Evolutionary conservation across 1,140 invertebrate species (phyloP).

Genomic region (Leucophenga varia): DNA sequence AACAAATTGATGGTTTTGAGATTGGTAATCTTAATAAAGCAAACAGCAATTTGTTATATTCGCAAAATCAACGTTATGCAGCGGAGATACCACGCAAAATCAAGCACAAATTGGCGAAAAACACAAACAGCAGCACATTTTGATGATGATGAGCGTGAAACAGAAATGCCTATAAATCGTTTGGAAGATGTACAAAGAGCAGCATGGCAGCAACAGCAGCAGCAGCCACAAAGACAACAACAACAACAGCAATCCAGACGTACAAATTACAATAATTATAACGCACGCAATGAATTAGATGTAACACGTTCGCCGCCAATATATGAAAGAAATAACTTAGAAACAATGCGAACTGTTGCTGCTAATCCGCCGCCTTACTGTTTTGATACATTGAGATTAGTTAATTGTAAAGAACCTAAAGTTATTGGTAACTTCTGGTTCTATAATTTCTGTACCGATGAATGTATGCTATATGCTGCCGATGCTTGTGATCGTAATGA

Average conservation of each 20-base stretch:
- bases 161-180: too few species aligned
- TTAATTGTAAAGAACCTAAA: conserved; percentile 20
- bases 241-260: conserved; percentile 9
- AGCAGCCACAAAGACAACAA: conserved; percentile 5
- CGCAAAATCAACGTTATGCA: too few species aligned
- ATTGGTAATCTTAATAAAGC: too few species aligned
- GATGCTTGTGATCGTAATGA: conserved; percentile 40
- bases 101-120: too few species aligned
- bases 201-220: neutral
- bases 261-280: neutral
- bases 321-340: neutral
- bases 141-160: too few species aligned
- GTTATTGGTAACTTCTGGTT: conserved; percentile 43
- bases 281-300: neutral
- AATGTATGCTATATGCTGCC: conserved; percentile 40
- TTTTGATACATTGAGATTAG: conserved; percentile 27
- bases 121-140: too few species aligned
- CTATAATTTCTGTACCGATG: conserved; percentile 41
- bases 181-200: too few species aligned
- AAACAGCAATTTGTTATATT: too few species aligned
- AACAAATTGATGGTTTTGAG: too few species aligned
- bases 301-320: conserved; percentile 16
- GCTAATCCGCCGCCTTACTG: conserved; percentile 21
- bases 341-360: conserved; percentile 8
- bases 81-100: too few species aligned